Evolutionary conservation across 53 echinoderm and acorn worm genomes (phyloP).

Genomic region (Paelopatides confundens): DNA sequence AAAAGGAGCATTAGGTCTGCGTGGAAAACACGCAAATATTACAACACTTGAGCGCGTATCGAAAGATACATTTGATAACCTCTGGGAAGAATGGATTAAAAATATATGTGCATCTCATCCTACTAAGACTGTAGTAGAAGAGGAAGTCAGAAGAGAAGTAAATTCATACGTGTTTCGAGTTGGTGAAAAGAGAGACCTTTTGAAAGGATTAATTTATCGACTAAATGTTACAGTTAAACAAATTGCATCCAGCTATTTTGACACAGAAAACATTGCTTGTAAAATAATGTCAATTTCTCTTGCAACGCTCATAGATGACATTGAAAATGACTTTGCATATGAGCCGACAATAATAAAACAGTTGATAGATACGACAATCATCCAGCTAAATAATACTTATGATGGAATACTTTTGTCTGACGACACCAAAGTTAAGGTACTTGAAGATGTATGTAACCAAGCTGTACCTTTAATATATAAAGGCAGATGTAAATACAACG

Average conservation of each 20-base stretch:
- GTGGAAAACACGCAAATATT: not conserved
- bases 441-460: not conserved
- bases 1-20: not conserved
- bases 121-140: not conserved
- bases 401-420: not conserved
- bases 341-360: constrained; percentile 34
- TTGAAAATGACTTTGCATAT: constrained; percentile 20
- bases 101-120: constrained; percentile 2
- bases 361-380: constrained; percentile 1
- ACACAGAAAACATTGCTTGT: not conserved
- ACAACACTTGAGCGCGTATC: not conserved
- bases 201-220: not conserved
- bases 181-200: constrained; percentile 32
- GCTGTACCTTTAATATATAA: constrained; percentile 19
- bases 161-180: not conserved
- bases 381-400: not conserved
- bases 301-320: not conserved
- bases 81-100: constrained; percentile 29
- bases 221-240: not conserved
- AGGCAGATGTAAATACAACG: not conserved
- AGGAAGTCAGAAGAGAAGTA: constrained; percentile 16
- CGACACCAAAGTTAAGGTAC: not conserved
- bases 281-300: not conserved
- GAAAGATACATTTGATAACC: constrained; percentile 1
- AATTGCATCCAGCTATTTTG: not conserved